phyloP scores from a whole-genome alignment of 64 coral and sea anemone species.

The Pocillopora damicornis region DNA sequence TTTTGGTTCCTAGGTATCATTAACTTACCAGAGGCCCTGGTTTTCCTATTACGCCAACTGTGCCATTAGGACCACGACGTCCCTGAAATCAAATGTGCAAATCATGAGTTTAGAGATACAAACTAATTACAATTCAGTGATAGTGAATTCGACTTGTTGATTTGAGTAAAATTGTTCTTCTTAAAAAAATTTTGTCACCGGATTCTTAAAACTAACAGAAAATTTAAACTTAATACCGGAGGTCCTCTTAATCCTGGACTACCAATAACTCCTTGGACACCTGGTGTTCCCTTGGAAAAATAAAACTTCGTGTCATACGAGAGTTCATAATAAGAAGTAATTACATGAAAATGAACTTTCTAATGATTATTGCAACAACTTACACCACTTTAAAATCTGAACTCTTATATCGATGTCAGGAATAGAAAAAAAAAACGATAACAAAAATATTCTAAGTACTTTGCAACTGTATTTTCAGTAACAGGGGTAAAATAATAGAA shows the following conservation, averaged over 20 bases:
- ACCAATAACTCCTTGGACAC: neutral
- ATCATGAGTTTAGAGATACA: neutral
- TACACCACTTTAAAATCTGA: too few species aligned
- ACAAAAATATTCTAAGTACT: too few species aligned
- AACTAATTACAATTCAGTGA: neutral
- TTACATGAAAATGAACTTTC: neutral
- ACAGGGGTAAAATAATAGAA: too few species aligned
- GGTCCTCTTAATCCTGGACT: constrained; percentile 32
- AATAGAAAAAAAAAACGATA: too few species aligned
- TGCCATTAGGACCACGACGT: constrained; percentile 28
- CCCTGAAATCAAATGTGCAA: constrained; percentile 12
- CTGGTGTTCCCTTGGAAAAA: constrained; percentile 1
- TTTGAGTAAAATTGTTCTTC: too few species aligned
- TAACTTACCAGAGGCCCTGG: constrained; percentile 15
- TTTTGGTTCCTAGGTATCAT: neutral
- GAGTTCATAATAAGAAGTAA: neutral
- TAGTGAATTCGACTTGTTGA: too few species aligned
- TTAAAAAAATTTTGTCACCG: too few species aligned
- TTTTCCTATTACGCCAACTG: constrained; percentile 22
- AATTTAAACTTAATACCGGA: neutral
- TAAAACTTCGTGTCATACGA: neutral
- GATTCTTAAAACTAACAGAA: neutral
- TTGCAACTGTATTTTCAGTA: too few species aligned
- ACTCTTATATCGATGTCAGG: too few species aligned
- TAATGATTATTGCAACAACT: too few species aligned